These are phyloP conservation scores for Apeira syringaria DNA, from an alignment of 2,888 invertebrate species.

Conservation along the genomic window DNA sequence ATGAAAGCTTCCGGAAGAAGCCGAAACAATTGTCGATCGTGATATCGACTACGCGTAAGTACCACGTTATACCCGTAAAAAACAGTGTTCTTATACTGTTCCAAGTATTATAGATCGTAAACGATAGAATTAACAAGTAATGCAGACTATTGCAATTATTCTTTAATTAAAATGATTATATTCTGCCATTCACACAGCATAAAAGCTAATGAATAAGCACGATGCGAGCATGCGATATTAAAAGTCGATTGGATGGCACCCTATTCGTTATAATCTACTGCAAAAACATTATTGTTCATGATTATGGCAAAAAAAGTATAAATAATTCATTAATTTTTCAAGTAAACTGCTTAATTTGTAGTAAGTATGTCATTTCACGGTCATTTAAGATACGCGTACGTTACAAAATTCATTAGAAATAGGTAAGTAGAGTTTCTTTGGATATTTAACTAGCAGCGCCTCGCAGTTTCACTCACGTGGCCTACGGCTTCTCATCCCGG, in stretches of 20 bases:
- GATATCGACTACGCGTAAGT: no score
- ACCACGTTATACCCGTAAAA: no score
- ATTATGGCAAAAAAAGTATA: slow-evolving; percentile 22
- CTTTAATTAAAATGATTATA: slow-evolving; percentile 48
- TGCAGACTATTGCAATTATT: slow-evolving; percentile 42
- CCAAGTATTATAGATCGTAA: slow-evolving; percentile 21
- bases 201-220: slow-evolving; percentile 37
- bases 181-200: slow-evolving; percentile 42
- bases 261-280: slow-evolving; percentile 28
- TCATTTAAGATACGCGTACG: slow-evolving; percentile 46
- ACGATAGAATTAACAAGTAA: slow-evolving; percentile 31
- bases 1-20: no score
- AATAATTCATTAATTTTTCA: slow-evolving; percentile 6
- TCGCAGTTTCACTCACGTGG: no score
- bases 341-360: slow-evolving; percentile 3
- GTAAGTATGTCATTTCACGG: slow-evolving; percentile 62
- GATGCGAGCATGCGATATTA: slow-evolving; percentile 39
- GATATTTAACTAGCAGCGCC: no score
- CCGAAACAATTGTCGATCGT: no score
- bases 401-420: slow-evolving; percentile 25
- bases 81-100: no score
- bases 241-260: slow-evolving; percentile 41
- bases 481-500: no score
- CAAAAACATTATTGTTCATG: not conserved
- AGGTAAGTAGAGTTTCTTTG: no score